These are phyloP conservation scores for Phalacrocorax brasilianus DNA, from an alignment of 2,113 vertebrate species.

Conservation along the genomic window DNA sequence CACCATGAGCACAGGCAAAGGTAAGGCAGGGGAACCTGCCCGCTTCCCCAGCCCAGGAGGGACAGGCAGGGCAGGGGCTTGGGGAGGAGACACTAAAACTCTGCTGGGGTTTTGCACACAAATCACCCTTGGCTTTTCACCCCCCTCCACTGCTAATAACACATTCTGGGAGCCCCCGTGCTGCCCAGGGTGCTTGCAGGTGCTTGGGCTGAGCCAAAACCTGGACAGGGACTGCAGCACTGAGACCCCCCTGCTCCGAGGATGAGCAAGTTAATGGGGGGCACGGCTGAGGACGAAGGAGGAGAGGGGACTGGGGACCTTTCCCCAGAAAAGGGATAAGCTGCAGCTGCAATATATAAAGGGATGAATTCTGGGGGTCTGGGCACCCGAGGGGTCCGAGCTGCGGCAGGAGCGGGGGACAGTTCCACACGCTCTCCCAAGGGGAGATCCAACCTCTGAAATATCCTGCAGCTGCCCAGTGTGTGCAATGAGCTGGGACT, in stretches of 20 bases:
- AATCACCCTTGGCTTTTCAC: neutral
- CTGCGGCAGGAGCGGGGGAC: rapidly evolving
- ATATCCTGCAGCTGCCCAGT: neutral
- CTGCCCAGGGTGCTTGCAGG: neutral
- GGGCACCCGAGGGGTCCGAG: rapidly evolving
- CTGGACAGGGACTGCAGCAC: rapidly evolving
- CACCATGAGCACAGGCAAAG: constrained; percentile 67
- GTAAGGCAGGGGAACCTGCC: constrained; percentile 38
- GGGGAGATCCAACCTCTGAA: neutral
- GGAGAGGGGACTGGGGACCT: neutral
- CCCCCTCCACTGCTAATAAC: rapidly evolving
- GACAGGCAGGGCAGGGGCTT: neutral
- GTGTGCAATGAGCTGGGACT: neutral
- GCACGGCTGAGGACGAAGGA: neutral
- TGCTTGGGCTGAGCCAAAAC: neutral
- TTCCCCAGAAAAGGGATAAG: neutral
- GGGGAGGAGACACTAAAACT: neutral
- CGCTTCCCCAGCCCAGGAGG: rapidly evolving
- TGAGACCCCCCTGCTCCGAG: rapidly evolving
- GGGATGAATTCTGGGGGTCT: neutral
- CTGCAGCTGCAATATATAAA: rapidly evolving
- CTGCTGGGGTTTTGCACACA: neutral
- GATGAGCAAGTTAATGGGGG: neutral
- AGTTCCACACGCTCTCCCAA: neutral
- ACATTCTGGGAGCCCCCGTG: rapidly evolving